Base-by-base conservation (phyloP, 30 jellyfish, hydroid and myxozoan species). In the Pseudorhiza aurosa region DNA sequence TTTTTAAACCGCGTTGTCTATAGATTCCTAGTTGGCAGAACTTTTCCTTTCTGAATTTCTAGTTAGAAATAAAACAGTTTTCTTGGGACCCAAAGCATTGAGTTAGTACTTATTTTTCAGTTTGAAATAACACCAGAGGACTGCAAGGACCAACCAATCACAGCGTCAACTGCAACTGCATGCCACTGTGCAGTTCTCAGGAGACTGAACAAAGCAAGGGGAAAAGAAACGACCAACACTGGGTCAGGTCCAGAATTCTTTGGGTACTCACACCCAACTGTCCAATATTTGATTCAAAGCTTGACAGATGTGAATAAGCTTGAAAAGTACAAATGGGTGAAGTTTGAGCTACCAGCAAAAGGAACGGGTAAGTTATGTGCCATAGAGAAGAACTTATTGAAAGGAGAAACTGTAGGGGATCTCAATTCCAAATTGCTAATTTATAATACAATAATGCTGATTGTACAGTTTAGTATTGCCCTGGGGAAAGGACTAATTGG, bases 191-290 rank as follows among this genome's bases (percentile, higher is more conserved):
- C 92, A 11, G 96, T 90, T 0, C 90, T 90, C 58, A 90, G 90
- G 46, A 73, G 96, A 46, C 43, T 90, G 26, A 90, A 90, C 59
- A 75, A 70, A 49, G 98, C 98, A 53, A 93, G 98, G 0, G 98
- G 98, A 17, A 90, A 85, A 77, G 95, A 78, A 30, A 89, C 98
- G 0, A 90, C 98, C 26, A 90, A 90, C 58, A 90, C 98, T 28
- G 98, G 98, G 0, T 90, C 98, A 14, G 98, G 98, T 4, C 98
- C 98, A 4, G 98, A 90, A 50, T 90, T 90, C 76, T 90, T 90
- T 68, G 98, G 98, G 2, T 90, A 85, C 60, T 90, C 98, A 3
- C 98, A 90, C 72, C 95, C 98, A 32, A 90, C 96, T 12, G 90
- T 90, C 8, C 98, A 90, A 43, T 90, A 75, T 51, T 76, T 90